Base-by-base conservation (phyloP, 2,797 vertebrate species). In the Borostomias antarcticus region DNA sequence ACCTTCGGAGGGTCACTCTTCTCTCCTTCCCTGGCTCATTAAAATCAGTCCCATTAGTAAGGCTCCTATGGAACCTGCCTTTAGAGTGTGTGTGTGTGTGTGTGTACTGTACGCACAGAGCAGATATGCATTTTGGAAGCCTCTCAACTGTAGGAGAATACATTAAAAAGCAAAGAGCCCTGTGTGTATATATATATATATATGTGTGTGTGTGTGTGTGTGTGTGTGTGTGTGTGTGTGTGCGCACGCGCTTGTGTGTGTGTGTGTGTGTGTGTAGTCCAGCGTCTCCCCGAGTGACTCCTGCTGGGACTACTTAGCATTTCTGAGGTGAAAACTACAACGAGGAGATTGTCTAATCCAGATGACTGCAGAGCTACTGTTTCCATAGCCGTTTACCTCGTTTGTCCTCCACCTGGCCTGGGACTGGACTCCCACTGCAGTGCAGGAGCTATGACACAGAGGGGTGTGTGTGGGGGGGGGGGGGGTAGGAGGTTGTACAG, bases 221-320 rank as follows among this genome's bases (percentile, higher is more conserved):
- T 9, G 32, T 33, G 32, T 33, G 32, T 4, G 32, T 33, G 32
- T 33, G 32, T 33, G 9, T 33, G 9, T 9, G 9, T 33, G 32
- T 33, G 32, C 9, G 32, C 4, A 9, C 9, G 32, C 9, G 32
- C 9, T 4, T 33, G 9, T 33, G 32, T 33, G 4, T 33, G 32
- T 4, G 32, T 9, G 9, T 33, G 32, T 33, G 32, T 33, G 32
- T 33, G 32, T 33, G 32, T 33, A 33, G 32, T 86, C 71, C 80
- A 33, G 32, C 32, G 4, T 85, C 86, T 80, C 85, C 72, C 82
- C 88, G 86, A 90, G 82, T 91, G 89, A 87, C 90, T 90, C 94
- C 93, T 90, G 92, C 92, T 87, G 92, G 90, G 92, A 91, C 88
- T 90, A 90, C 92, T 94, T 95, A 93, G 93, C 92, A 94, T 90